Evolutionary conservation across 1,140 invertebrate genomes (phyloP), one percentile per base, ranked within the genome.

Genomic region (Drosophila nasuta): DNA sequence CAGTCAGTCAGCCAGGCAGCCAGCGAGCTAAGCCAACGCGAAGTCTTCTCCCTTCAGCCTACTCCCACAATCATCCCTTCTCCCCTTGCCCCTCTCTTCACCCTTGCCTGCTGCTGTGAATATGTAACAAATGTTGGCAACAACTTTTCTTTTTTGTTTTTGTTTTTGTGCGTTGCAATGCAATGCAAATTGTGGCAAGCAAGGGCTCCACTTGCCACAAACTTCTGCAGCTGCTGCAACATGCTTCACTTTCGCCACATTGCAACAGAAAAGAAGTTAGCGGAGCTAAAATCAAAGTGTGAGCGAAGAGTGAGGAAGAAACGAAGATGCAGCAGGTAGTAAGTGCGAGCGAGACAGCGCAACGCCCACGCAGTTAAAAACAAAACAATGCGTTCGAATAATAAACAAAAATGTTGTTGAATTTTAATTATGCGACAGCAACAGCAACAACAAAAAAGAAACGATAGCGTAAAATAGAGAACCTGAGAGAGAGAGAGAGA

Each of bases 41-140:
- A 43, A 28, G 38, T 58, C 46, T 48, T 60, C 66, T 60, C 66
- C 58, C 66, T 70, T 67, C 35, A 33, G 45, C 30, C 43, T 25
- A 45, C 64, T 38, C 35, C 54, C 54, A 57, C 64, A 48, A 45
- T 52, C n/a, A 13, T 30, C 46, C 13, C 11, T 20, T 8, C 6
- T 1, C 68, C 41, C 59, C 8, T 11, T 2, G 5, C 11, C 28
- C 6, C 20, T 1, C 28, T 13, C 30, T 17, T 8, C 35, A 38
- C 7, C 2, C 10, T 38, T 38, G 35, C 35, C 35, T 11, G 35
- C 59, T 25, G 20, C 20, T 25, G 20, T 25, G 20, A 63, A 63
- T 63, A 70, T 70, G 59, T 70, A 70, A 70, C 51, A 70, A 70
- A 51, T 68, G 65, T 62, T 70, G 56, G n/a, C 33, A 51, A 69